Evolutionary conservation across 2,888 invertebrate genomes (phyloP), one percentile per base, ranked within the genome.

Genomic region (Lingula anatina): DNA sequence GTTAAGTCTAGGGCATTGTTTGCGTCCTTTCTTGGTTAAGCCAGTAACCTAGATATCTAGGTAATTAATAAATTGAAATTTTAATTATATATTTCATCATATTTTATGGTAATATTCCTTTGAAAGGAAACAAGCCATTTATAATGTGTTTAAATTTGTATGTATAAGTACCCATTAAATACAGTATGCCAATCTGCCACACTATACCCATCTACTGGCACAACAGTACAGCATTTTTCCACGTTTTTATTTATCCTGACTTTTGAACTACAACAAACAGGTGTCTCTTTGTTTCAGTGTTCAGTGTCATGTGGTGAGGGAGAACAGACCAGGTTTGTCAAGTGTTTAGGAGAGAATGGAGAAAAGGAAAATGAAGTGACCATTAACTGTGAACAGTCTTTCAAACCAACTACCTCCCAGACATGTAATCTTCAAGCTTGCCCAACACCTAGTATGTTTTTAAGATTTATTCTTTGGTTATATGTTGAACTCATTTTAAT

Each of bases 231-330:
- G n/a, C n/a, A n/a, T n/a, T n/a, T n/a, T n/a, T n/a, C n/a, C n/a
- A n/a, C n/a, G n/a, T n/a, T n/a, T n/a, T n/a, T n/a, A n/a, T n/a
- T n/a, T n/a, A n/a, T n/a, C n/a, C n/a, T n/a, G n/a, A n/a, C n/a
- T n/a, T n/a, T n/a, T n/a, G n/a, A n/a, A n/a, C 25, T 20, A 15
- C 26, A 21, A 35, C 28, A n/a, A 9, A 21, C 15, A 20, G 24
- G 36, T 36, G 26, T 44, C 12, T 38, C 36, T 51, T 9, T 42
- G 21, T 56, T 57, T 15, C 52, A 66, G 66, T 66, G 66, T 42
- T 64, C 66, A 25, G 61, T 58, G 15, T 58, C 57, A 4, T 66
- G 66, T 57, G 64, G 64, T 3, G 36, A 25, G 23, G 66, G 64
- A 2, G 42, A 50, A 5, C 56, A 59, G 47, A n/a, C n/a, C n/a